Evolutionary conservation across 2,113 vertebrate species (phyloP).

Genomic region (Otocyon megalotis): DNA sequence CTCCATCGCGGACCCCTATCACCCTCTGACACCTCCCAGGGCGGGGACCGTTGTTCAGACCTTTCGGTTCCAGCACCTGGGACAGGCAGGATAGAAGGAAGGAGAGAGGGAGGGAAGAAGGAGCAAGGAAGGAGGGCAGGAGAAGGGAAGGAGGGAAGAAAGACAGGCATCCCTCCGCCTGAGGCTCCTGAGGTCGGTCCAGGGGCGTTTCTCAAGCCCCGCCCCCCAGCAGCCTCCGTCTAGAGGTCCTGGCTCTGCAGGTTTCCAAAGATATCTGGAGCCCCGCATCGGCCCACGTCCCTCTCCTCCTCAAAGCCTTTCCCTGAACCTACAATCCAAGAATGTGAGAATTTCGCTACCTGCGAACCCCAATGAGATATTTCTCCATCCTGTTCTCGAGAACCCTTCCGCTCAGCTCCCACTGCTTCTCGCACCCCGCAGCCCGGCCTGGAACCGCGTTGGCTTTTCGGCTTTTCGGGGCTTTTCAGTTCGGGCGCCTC

Average conservation of each 20-base stretch:
- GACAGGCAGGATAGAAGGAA: not conserved
- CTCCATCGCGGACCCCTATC: not conserved
- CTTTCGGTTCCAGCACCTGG: not conserved
- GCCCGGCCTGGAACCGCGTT: not conserved
- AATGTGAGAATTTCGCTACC: not conserved
- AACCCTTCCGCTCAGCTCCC: not conserved
- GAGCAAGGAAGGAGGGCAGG: not conserved
- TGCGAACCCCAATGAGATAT: not conserved
- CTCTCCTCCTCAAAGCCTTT: not conserved
- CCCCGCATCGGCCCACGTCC: not conserved
- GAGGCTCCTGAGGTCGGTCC: not conserved
- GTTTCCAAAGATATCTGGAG: not conserved
- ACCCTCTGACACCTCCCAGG: not conserved
- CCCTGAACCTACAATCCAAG: not conserved
- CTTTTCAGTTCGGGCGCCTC: not conserved
- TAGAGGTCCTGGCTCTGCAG: not conserved
- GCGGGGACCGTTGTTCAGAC: not conserved
- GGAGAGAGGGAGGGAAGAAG: not conserved
- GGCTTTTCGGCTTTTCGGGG: too few relatives aligned
- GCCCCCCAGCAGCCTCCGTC: not conserved
- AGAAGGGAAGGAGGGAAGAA: not conserved
- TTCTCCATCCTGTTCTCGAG: not conserved
- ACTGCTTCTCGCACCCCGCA: not conserved
- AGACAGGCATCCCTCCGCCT: not conserved
- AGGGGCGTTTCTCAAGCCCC: not conserved